Conservation (phyloP, 2,797 vertebrate genomes). For the Pogoniulus pusillus region DNA sequence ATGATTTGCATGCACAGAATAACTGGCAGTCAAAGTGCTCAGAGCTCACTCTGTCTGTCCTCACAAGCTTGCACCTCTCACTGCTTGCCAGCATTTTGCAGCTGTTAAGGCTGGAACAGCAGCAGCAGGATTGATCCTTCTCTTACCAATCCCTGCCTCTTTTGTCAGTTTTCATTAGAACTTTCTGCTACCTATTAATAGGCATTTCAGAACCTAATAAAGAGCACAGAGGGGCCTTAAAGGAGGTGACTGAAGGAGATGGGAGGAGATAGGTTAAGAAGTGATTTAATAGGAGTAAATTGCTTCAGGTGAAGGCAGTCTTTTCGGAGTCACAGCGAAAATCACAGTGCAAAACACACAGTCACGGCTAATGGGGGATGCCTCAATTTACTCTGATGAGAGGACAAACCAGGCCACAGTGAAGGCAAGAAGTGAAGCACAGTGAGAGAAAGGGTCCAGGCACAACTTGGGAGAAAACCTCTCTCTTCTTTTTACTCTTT, state of each 20-base stretch:
- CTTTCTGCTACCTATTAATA: background rate
- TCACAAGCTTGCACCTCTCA: fast-evolving
- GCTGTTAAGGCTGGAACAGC: background rate
- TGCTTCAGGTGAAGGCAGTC: background rate
- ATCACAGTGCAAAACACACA: background rate
- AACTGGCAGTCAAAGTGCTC: background rate
- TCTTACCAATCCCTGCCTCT: background rate
- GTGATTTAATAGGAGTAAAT: background rate
- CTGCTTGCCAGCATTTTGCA: background rate
- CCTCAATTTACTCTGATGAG: background rate
- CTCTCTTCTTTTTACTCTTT: too few relatives aligned
- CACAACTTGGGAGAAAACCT: background rate
- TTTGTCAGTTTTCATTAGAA: background rate
- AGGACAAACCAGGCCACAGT: background rate
- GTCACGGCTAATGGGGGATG: background rate
- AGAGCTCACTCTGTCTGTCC: background rate
- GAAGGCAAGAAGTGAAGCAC: background rate
- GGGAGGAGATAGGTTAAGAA: background rate
- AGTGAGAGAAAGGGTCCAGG: background rate
- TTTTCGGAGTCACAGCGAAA: background rate
- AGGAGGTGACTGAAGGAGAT: background rate
- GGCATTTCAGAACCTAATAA: background rate
- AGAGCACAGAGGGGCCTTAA: background rate
- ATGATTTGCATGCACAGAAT: background rate
- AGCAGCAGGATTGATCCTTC: background rate